Conservation (phyloP, 2,797 vertebrate genomes). For the Dendrocincla fuliginosa region DNA sequence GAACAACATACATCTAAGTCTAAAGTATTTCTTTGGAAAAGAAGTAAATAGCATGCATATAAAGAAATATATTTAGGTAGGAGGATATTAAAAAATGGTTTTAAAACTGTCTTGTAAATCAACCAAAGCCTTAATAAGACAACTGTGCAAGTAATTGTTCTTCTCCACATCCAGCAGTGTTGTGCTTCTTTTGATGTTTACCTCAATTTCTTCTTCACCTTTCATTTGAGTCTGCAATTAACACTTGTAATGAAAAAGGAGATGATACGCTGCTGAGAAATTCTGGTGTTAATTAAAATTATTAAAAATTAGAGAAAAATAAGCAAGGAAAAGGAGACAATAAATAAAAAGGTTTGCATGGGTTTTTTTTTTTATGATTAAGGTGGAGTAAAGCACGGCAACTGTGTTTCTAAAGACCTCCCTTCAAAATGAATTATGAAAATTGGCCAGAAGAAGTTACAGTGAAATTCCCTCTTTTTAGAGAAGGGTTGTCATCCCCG, state of each 20-base stretch:
- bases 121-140: neutral
- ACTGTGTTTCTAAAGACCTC: neutral
- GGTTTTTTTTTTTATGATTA: neutral
- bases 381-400: neutral
- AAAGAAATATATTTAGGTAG: neutral
- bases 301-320: slow-evolving; percentile 54
- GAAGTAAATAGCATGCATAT: neutral
- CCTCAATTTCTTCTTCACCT: slow-evolving; percentile 55
- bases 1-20: neutral
- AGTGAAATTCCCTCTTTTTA: neutral
- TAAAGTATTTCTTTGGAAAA: neutral
- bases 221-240: slow-evolving; percentile 67
- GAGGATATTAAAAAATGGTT: neutral
- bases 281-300: slow-evolving; percentile 74
- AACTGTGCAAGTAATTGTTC: slow-evolving; percentile 40
- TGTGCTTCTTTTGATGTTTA: slow-evolving; percentile 49
- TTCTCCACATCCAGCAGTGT: neutral
- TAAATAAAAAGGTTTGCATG: neutral
- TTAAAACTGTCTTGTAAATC: neutral
- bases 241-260: slow-evolving; percentile 64
- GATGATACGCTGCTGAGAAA: slow-evolving; percentile 38
- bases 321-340: neutral
- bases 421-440: neutral
- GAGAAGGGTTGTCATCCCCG: neutral
- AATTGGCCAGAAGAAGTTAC: neutral